A percentile compares a stretch with the other conserved stretches of the same genome.
These are phyloP conservation scores for Xyrauchen texanus DNA, from an alignment of 2,113 vertebrate genomes.

Conservation along the genomic window DNA sequence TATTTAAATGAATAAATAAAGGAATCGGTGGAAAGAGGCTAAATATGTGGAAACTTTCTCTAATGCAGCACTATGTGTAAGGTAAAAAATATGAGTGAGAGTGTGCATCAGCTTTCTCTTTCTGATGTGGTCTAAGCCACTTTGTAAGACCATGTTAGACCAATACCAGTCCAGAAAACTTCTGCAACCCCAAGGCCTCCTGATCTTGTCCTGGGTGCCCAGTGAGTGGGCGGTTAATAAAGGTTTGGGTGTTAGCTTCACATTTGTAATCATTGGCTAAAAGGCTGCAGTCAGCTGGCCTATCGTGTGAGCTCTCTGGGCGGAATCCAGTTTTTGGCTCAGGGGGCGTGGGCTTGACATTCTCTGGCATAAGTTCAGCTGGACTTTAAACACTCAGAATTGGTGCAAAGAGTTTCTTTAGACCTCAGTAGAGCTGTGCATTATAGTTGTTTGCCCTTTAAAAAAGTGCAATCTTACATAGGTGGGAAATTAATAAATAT, in stretches of 20 bases:
- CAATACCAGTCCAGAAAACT: constrained; percentile 28
- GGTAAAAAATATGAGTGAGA: background rate
- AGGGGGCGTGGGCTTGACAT: constrained; percentile 43
- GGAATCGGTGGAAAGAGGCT: background rate
- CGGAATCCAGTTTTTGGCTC: constrained; percentile 37
- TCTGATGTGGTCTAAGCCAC: constrained; percentile 20
- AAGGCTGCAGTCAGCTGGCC: constrained; percentile 33
- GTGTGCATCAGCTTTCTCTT: background rate
- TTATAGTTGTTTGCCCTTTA: background rate
- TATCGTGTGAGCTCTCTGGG: constrained; percentile 52
- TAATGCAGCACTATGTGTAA: background rate
- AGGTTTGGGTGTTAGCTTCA: constrained; percentile 49
- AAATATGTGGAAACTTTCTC: background rate
- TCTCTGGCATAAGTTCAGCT: constrained; percentile 51
- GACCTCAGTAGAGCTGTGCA: background rate
- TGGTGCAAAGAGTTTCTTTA: constrained; percentile 5
- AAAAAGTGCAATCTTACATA: background rate
- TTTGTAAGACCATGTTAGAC: constrained; percentile 35
- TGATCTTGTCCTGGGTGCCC: constrained; percentile 30
- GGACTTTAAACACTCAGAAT: constrained; percentile 38
- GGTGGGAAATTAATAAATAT: background rate
- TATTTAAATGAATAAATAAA: background rate
- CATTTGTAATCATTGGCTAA: constrained; percentile 48
- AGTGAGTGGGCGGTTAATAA: constrained; percentile 41
- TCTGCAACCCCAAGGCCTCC: constrained; percentile 10